These are phyloP conservation scores for Gymnoscopelus braueri DNA, from an alignment of 2,797 vertebrate species.

Conservation along the genomic window DNA sequence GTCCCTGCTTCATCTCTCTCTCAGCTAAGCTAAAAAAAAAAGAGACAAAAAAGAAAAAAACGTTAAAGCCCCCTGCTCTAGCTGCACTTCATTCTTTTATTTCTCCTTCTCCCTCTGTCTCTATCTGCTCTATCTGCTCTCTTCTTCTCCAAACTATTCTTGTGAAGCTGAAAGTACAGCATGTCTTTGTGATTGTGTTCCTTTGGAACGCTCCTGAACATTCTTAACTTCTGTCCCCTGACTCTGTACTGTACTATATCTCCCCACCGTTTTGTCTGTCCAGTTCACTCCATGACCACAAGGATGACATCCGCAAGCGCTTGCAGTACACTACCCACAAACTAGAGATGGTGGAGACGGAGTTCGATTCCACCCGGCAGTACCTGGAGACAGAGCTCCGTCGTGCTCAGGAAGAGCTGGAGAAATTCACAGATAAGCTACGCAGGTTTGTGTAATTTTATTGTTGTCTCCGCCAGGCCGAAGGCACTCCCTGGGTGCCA, in stretches of 20 bases:
- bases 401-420: slow-evolving; percentile 93
- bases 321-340: slow-evolving; percentile 94
- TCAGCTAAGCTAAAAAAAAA: too few relatives aligned
- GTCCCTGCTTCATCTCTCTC: too few relatives aligned
- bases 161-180: slow-evolving; percentile 28
- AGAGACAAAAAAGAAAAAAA: too few relatives aligned
- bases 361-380: slow-evolving; percentile 94
- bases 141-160: slow-evolving; percentile 1
- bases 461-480: not conserved
- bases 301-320: slow-evolving; percentile 94
- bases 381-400: slow-evolving; percentile 95
- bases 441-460: slow-evolving; percentile 82
- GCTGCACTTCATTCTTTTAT: slow-evolving; percentile 7
- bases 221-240: slow-evolving; percentile 17
- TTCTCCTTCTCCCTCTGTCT: slow-evolving; percentile 8
- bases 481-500: too few relatives aligned
- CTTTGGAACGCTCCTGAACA: too few relatives aligned
- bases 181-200: slow-evolving; percentile 9
- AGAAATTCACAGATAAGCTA: slow-evolving; percentile 95
- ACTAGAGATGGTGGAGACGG: slow-evolving; percentile 94
- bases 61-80: too few relatives aligned
- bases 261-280: slow-evolving; percentile 36
- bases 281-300: slow-evolving; percentile 95
- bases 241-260: slow-evolving; percentile 12
- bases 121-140: not conserved